These are phyloP conservation scores for Panthera tigris DNA, from an alignment of 2,113 vertebrate species.

Conservation along the genomic window DNA sequence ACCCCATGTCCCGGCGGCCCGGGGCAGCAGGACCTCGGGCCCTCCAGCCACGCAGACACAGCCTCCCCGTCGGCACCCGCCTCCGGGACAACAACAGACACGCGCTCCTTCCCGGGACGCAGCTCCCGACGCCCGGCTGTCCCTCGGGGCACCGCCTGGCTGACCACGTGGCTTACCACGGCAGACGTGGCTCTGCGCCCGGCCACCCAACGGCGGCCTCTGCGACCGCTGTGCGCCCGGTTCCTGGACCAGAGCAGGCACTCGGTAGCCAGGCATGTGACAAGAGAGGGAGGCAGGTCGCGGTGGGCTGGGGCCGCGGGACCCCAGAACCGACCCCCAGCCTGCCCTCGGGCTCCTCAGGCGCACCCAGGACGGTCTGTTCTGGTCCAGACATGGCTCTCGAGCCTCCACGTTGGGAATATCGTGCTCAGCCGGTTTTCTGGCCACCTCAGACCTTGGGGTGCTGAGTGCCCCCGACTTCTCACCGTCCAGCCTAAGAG, in stretches of 20 bases:
- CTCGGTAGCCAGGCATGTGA: rapidly evolving
- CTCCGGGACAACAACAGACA: neutral
- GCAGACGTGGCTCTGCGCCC: neutral
- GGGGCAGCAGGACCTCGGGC: neutral
- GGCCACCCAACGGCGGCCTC: neutral
- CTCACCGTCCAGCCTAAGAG: neutral
- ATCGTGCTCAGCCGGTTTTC: neutral
- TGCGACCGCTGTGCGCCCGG: too few species aligned
- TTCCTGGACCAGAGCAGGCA: too few species aligned
- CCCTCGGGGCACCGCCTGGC: neutral
- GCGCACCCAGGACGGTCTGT: neutral
- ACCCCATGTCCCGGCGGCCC: neutral
- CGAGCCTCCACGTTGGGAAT: neutral
- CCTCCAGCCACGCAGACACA: neutral
- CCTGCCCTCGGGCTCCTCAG: neutral
- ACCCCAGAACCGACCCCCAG: neutral
- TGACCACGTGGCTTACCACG: neutral
- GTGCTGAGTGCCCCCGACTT: neutral
- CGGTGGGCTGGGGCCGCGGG: neutral
- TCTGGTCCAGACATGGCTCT: neutral
- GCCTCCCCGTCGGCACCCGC: neutral
- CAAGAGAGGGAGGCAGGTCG: neutral
- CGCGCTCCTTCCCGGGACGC: neutral
- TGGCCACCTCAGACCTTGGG: neutral
- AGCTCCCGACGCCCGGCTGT: neutral